Base-by-base conservation (phyloP, 2,113 vertebrate species). In the Pseudorasbora parva region DNA sequence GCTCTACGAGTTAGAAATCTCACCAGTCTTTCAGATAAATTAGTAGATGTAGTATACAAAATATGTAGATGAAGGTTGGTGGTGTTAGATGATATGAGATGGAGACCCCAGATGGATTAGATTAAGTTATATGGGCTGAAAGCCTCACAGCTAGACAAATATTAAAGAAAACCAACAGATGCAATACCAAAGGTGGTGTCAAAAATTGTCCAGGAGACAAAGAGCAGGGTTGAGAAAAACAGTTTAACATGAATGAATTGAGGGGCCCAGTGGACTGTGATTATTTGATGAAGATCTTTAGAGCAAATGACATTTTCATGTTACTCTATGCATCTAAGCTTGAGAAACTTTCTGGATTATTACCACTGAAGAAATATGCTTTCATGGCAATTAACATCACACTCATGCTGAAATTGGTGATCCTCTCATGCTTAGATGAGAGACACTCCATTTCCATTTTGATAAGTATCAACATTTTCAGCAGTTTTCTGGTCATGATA, bases 401-500 rank as follows among this genome's bases (percentile, higher is more conserved):
- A 17, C 74, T 41, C 33, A 78, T 45, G 33, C 41, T 78, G 76
- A 78, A 57, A 78, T 8, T 78, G 56, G 33, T 45, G 68, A 43
- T 60, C 37, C 33, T 45, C n/a, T 78, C 23, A 60, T 43, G 71
- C 45, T 49, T 51, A 60, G 33, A 60, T 45, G 75, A 78, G 56
- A 78, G 56, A 78, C 56, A 60, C 75, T 60, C n/a, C 56, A 78
- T 78, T 78, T 60, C 75, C 37, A 78, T 78, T 60, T 60, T 45
- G 76, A 78, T 78, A 23, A 78, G 76, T 62, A 45, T 60, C 37
- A 62, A 72, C 41, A 72, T 78, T 25, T 60, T 62, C 12, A 43
- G 56, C 75, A 43, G 14, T n/a, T 45, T 78, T 78, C 76, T 78
- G 33, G 56, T 8, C 33, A 27, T 23, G 73, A 45, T 11, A n/a